Conservation (phyloP, 2,888 invertebrate species). For the Mechanitis mazaeus region DNA sequence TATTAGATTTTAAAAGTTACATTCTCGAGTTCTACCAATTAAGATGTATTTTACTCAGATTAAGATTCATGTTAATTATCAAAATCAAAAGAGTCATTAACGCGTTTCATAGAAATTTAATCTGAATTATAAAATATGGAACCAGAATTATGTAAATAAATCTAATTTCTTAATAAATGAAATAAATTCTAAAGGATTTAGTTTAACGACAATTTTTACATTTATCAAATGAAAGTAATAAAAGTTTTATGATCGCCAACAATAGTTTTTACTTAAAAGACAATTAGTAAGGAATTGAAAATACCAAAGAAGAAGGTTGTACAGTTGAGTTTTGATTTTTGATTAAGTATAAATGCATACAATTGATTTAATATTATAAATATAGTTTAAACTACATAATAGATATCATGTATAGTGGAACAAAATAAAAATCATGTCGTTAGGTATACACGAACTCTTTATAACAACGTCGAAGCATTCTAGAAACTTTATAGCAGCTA, state of each 20-base stretch:
- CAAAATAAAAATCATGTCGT: constrained; percentile 15
- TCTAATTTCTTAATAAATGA: not conserved
- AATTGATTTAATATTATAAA: too few species aligned
- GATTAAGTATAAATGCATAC: not conserved
- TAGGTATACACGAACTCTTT: constrained; percentile 14
- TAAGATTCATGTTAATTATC: too few species aligned
- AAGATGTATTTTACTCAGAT: too few species aligned
- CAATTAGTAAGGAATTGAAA: constrained; percentile 3
- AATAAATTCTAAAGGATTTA: constrained; percentile 19
- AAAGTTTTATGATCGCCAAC: constrained; percentile 19
- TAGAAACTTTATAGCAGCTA: constrained; percentile 27
- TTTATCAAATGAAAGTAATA: constrained; percentile 20
- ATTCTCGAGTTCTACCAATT: too few species aligned
- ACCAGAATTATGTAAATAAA: too few species aligned
- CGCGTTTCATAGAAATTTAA: too few species aligned
- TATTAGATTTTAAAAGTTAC: too few species aligned
- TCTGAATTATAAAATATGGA: too few species aligned
- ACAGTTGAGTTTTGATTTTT: not conserved
- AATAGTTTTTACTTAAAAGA: constrained; percentile 13
- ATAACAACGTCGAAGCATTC: constrained; percentile 22
- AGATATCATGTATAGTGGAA: not conserved
- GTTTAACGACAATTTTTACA: constrained; percentile 14
- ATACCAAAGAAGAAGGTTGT: not conserved
- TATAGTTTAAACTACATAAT: too few species aligned
- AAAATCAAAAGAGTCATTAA: too few species aligned